Conservation (phyloP, 2,113 vertebrate genomes). For the Peromyscus polionotus region DNA sequence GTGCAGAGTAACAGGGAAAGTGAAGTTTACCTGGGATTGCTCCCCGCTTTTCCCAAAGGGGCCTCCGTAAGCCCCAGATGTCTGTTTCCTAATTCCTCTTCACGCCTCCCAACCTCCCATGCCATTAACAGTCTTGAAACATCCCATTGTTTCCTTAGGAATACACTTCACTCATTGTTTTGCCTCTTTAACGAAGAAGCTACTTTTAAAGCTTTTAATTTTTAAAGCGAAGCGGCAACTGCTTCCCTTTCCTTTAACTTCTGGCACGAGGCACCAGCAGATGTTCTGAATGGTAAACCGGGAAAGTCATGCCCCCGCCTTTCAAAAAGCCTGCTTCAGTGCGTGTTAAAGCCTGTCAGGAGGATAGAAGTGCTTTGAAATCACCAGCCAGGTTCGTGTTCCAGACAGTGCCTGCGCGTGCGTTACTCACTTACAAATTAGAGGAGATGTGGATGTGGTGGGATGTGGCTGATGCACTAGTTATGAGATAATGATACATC, state of each 20-base stretch:
- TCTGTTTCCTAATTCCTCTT: constrained; percentile 10
- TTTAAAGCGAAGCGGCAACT: constrained; percentile 43
- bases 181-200: neutral
- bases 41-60: neutral
- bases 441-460: neutral
- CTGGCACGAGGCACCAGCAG: neutral
- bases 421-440: neutral
- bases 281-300: constrained; percentile 15
- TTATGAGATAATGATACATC: neutral
- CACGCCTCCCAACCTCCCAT: neutral
- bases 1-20: neutral
- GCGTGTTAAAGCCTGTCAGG: neutral
- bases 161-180: neutral
- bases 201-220: constrained; percentile 58
- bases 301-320: neutral
- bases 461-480: neutral
- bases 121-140: neutral
- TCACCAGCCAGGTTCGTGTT: neutral
- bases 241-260: constrained; percentile 22
- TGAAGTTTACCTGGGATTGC: neutral
- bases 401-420: neutral
- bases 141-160: neutral
- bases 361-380: neutral
- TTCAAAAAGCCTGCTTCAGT: constrained; percentile 16
- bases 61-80: neutral